Conservation (phyloP, 92 coral and sea anemone species). For the Hydrozoanthus gracilis region DNA sequence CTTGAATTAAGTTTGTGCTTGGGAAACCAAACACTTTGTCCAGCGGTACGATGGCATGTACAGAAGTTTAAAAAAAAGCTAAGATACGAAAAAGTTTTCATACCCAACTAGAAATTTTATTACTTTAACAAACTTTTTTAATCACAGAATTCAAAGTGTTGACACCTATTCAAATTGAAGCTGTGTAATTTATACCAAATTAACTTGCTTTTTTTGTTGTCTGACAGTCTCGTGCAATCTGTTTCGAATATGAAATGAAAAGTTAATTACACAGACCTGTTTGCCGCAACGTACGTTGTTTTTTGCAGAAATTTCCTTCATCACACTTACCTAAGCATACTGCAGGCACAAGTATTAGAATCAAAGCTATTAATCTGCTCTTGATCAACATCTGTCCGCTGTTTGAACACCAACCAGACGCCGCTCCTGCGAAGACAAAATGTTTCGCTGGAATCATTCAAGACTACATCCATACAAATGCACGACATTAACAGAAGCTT, state of each 20-base stretch:
- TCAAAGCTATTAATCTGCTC: background rate
- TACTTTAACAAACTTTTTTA: too few species aligned
- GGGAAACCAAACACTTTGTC: too few species aligned
- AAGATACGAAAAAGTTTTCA: too few species aligned
- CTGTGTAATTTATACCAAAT: too few species aligned
- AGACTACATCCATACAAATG: background rate
- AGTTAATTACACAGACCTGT: background rate
- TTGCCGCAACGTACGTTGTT: background rate
- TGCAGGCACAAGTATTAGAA: background rate
- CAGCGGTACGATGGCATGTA: too few species aligned
- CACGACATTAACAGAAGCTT: too few species aligned
- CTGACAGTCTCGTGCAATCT: too few species aligned
- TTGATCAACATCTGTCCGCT: constrained; percentile 27
- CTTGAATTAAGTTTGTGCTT: background rate
- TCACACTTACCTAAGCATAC: constrained; percentile 21
- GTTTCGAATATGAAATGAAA: background rate
- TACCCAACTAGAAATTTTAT: too few species aligned
- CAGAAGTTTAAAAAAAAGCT: too few species aligned
- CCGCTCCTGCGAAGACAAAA: background rate
- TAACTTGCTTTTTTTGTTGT: too few species aligned
- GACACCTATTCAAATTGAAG: too few species aligned
- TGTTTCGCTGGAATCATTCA: background rate
- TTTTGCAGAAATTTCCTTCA: background rate
- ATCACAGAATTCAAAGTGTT: too few species aligned
- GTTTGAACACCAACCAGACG: background rate